Evolutionary conservation across 2,888 invertebrate genomes (phyloP), one percentile per base, ranked within the genome.

Genomic region (Petrolisthes manimaculis): DNA sequence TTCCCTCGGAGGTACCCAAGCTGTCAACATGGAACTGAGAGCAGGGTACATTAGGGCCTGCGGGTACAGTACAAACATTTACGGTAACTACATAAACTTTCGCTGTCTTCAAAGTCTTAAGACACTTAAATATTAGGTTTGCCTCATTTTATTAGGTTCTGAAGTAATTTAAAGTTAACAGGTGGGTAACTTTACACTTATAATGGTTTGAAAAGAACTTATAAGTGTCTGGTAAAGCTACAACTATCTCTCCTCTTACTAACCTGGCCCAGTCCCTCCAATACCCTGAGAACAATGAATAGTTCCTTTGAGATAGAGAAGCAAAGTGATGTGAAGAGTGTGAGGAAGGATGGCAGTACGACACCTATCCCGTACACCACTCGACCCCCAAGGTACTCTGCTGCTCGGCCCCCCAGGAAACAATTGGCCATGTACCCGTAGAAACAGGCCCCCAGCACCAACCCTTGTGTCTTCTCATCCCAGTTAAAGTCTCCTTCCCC

Each of bases 1-100:
- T 93, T 98, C 98, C 92, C 96, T 93, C 1, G 98, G 98, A 8
- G 98, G 98, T 84, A 98, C 96, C 98, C 98, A 98, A 91, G 95
- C 95, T 0, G 98, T 97, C 92, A 98, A 94, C 96, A 98, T 96
- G n/a, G 96, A 96, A 93, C 98, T 97, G 97, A 98, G 97, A 0
- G 97, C 96, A n/a, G 98, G 98, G 93, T 97, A 98, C 8, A 97
- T 97, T 5, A 97, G 97, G 61, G 97, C 97, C 95, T 95, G 91
- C 89, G 92, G 12, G 18, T 24, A 61, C 21, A 24, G 53, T 12
- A 56, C 55, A 54, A 9, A 4, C 74, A n/a, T n/a, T 51, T 5
- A 77, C 37, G 37, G 37, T 37, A 37, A 37, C 37, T 37, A 37
- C 37, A 37, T 2, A 37, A 37, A 37, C 37, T 37, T 37, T 37